These are phyloP conservation scores for Catocala nupta DNA, from an alignment of 2,888 invertebrate species.

Conservation along the genomic window DNA sequence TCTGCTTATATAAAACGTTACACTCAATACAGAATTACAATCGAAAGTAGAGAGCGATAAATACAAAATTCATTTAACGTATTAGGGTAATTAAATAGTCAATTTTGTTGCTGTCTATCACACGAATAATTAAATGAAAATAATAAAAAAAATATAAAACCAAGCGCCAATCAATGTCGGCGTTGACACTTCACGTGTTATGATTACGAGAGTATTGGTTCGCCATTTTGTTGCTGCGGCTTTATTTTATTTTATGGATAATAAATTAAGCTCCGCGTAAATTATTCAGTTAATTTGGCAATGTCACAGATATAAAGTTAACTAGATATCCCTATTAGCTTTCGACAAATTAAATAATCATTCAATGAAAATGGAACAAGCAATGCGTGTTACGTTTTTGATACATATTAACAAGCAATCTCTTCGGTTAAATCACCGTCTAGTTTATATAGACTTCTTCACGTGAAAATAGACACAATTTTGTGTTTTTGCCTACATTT, in stretches of 20 bases:
- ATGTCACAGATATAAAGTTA: no score
- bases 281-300: not conserved
- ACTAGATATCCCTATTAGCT: no score
- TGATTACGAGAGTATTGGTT: slow-evolving; percentile 22
- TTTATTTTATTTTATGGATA: slow-evolving; percentile 4
- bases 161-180: slow-evolving; percentile 29
- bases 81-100: slow-evolving; percentile 31
- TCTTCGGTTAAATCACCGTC: no score
- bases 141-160: slow-evolving; percentile 17
- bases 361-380: no score
- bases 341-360: no score
- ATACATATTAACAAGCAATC: no score
- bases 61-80: slow-evolving; percentile 23
- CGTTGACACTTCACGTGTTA: slow-evolving; percentile 9
- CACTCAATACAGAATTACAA: not conserved
- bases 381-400: no score
- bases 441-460: no score
- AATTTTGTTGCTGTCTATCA: slow-evolving; percentile 36
- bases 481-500: no score
- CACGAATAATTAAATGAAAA: slow-evolving; percentile 50
- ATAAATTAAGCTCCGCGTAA: not conserved
- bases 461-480: no score
- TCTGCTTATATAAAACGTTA: not conserved
- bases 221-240: slow-evolving; percentile 19
- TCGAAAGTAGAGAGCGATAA: slow-evolving; percentile 24